Evolutionary conservation across 2,113 vertebrate species (phyloP), one percentile per base, ranked within the genome.

Genomic region (Scytalopus superciliaris): DNA sequence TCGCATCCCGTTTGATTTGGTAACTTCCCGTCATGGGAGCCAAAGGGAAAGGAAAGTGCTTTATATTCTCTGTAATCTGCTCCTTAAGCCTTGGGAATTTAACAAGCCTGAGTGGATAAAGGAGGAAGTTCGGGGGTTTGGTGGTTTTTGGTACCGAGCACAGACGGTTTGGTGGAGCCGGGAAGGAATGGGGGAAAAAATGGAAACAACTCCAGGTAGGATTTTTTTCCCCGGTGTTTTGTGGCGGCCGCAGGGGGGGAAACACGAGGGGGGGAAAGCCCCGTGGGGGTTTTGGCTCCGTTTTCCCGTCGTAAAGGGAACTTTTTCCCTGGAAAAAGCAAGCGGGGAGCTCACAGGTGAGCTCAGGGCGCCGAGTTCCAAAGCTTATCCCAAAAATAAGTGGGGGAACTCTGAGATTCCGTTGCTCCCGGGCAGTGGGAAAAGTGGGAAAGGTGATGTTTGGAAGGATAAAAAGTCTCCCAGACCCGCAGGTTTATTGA

Each of bases 11-110:
- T 45, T 69, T 39, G 93, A 70, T 95, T 96, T 90, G 95, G 97
- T 82, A 95, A 97, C 92, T 95, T 97, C 97, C 94, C 95, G 95
- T 97, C 92, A 96, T 97, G 96, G 70, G 96, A 96, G 96, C 92
- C 39, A n/a, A 82, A 50, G 95, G 80, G 67, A 84, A 47, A 94
- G 96, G 83, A 92, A 97, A 97, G 93, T 95, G 95, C 94, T 96
- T 97, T 96, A 86, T 81, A 94, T 84, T 87, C 93, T 82, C 78
- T 56, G 53, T 98, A 98, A 98, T 98, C 97, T 97, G 96, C 96
- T 96, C 90, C 97, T 92, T 97, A 96, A 97, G 97, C 97, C 89
- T 44, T 24, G 69, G 95, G 88, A 96, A 70, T 97, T 96, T 95
- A 95, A 94, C 95, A 47, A 93, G 94, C 87, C 88, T 70, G 87